phyloP scores from a whole-genome alignment of 2,113 vertebrate genomes.

The Colinus virginianus region DNA sequence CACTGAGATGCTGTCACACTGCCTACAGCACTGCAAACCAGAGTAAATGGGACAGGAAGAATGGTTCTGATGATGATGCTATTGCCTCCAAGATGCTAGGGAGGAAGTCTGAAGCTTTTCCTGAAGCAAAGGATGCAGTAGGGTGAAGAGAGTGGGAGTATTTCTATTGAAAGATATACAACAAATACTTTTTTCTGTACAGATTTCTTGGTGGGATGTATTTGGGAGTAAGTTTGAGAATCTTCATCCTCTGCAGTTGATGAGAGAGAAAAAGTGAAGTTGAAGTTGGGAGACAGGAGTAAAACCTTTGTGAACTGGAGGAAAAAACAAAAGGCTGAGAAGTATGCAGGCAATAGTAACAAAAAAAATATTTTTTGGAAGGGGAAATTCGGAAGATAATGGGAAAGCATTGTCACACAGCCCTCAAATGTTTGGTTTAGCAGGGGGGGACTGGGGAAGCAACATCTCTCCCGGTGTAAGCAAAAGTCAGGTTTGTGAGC shows the following conservation, averaged over 20 bases:
- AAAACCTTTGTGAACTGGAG: background rate
- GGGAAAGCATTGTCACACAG: background rate
- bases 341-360: background rate
- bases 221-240: background rate
- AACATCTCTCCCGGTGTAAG: no score
- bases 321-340: background rate
- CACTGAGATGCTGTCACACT: background rate
- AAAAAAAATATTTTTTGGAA: background rate
- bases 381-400: background rate
- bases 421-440: no score
- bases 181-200: background rate
- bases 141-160: background rate
- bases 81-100: background rate
- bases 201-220: background rate
- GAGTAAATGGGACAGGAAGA: background rate
- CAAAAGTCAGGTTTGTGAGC: no score
- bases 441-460: no score
- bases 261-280: background rate
- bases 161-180: background rate
- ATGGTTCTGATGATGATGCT: background rate
- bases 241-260: background rate
- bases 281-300: background rate
- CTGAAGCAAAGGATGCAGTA: background rate
- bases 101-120: background rate
- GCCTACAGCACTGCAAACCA: background rate